phyloP scores from a whole-genome alignment of 1,140 invertebrate species.

The Drosophila insularis region DNA sequence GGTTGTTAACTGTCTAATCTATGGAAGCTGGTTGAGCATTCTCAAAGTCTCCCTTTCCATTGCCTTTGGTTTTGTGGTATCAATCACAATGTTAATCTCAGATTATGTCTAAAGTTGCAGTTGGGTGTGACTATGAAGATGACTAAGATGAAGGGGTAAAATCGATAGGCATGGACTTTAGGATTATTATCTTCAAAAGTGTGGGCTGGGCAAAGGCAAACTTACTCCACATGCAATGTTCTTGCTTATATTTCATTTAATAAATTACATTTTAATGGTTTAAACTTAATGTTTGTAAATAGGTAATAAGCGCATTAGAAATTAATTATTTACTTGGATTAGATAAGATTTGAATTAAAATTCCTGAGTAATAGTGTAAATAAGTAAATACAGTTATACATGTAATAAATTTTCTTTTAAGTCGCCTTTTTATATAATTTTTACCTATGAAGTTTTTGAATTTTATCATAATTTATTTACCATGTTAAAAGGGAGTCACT shows the following conservation, averaged over 20 bases:
- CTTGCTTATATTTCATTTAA: not conserved
- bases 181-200: not conserved
- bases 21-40: slow-evolving; percentile 27
- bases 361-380: too few relatives aligned
- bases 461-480: too few relatives aligned
- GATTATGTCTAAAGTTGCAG: slow-evolving; percentile 25
- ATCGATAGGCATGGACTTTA: not conserved
- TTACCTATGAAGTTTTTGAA: too few relatives aligned
- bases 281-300: too few relatives aligned
- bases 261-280: too few relatives aligned
- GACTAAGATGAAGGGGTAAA: slow-evolving; percentile 26
- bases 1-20: slow-evolving; percentile 51
- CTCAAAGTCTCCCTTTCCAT: not conserved
- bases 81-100: slow-evolving; percentile 66
- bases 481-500: too few relatives aligned
- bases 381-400: too few relatives aligned
- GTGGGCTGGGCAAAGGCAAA: not conserved
- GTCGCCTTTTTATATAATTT: too few relatives aligned
- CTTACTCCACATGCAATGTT: not conserved
- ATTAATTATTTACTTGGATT: too few relatives aligned
- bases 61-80: slow-evolving; percentile 45
- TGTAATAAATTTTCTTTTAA: too few relatives aligned
- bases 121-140: slow-evolving; percentile 4
- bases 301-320: too few relatives aligned
- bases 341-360: too few relatives aligned